Conservation (phyloP, 2,888 invertebrate species). For the Galeruca laticollis region DNA sequence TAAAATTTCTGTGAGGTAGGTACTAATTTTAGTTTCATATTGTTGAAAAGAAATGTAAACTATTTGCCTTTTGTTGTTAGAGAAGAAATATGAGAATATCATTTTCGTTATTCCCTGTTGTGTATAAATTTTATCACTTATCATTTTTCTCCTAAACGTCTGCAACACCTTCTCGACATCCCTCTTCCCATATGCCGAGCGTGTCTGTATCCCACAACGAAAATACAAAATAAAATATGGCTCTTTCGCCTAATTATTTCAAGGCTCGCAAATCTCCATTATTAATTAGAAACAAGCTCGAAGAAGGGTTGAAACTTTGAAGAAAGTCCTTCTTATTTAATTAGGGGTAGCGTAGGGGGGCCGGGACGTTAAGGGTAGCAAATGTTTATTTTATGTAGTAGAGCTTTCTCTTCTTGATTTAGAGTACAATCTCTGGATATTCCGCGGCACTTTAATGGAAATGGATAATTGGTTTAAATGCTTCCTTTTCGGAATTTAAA, state of each 20-base stretch:
- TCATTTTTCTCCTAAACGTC: neutral
- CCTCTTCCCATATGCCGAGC: neutral
- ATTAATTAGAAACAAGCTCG: conserved; percentile 55
- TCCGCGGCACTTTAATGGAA: conserved; percentile 47
- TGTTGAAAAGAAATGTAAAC: no score
- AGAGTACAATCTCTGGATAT: conserved; percentile 49
- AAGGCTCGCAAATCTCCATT: conserved; percentile 55
- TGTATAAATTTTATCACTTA: neutral
- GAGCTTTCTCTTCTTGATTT: conserved; percentile 49
- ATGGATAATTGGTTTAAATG: conserved; percentile 46
- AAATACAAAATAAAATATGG: conserved; percentile 32
- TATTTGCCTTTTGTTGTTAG: no score
- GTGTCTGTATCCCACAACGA: conserved; percentile 11
- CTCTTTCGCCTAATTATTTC: conserved; percentile 51
- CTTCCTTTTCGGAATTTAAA: conserved; percentile 38
- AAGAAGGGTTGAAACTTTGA: conserved; percentile 53
- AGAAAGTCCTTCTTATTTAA: conserved; percentile 54
- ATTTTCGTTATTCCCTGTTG: neutral
- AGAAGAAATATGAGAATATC: neutral
- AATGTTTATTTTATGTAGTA: conserved; percentile 54
- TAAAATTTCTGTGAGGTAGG: no score
- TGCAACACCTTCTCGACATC: neutral
- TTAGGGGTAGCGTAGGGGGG: conserved; percentile 45
- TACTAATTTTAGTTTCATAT: no score
- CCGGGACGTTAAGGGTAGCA: conserved; percentile 40